phyloP scores from a whole-genome alignment of 2,113 vertebrate genomes.

The Sarotherodon lohbergeri region DNA sequence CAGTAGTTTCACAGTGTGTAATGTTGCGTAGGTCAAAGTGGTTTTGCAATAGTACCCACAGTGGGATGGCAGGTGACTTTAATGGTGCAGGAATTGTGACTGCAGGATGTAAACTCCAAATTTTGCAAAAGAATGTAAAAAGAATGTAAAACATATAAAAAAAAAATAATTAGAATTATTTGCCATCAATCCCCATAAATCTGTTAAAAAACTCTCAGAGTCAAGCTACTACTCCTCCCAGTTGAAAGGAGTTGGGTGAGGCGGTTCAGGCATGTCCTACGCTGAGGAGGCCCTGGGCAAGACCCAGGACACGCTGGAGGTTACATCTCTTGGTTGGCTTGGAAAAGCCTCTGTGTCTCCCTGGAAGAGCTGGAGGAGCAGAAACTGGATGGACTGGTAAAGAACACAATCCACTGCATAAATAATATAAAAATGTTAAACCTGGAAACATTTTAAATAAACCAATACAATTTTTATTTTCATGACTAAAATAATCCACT shows the following conservation, averaged over 20 bases:
- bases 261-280: background rate
- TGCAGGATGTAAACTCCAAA: background rate
- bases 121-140: background rate
- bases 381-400: background rate
- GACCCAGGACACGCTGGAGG: background rate
- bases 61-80: background rate
- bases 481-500: background rate
- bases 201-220: background rate
- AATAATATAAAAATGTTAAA: background rate
- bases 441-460: background rate
- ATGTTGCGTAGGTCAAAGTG: background rate
- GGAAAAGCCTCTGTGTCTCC: background rate
- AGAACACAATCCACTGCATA: background rate
- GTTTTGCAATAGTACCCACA: background rate
- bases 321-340: background rate
- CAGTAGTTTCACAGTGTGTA: background rate
- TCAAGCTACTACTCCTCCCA: background rate
- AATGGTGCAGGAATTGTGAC: background rate
- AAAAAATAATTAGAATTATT: background rate
- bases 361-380: background rate
- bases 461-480: rapidly evolving
- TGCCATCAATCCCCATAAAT: background rate
- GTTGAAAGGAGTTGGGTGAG: background rate
- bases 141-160: background rate
- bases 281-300: background rate